These are phyloP conservation scores for Tetropium fuscum DNA, from an alignment of 2,888 invertebrate genomes.

Conservation along the genomic window DNA sequence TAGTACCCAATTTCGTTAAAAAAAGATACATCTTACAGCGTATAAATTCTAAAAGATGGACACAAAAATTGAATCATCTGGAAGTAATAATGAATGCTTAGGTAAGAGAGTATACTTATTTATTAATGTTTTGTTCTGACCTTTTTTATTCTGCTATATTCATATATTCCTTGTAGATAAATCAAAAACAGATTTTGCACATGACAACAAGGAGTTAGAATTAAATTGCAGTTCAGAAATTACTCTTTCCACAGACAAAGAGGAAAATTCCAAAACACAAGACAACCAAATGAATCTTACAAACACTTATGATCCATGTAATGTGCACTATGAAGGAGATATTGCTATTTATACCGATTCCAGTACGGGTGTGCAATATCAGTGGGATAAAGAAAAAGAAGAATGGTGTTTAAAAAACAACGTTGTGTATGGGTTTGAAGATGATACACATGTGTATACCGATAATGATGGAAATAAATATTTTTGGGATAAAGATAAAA, in stretches of 20 bases:
- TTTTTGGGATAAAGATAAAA: slow-evolving; percentile 92
- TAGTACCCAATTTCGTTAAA: too few relatives aligned
- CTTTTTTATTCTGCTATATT: too few relatives aligned
- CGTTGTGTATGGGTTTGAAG: slow-evolving; percentile 75
- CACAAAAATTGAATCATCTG: neutral
- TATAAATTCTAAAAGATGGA: too few relatives aligned
- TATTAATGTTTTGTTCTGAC: too few relatives aligned
- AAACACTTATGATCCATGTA: slow-evolving; percentile 54
- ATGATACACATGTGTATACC: slow-evolving; percentile 83
- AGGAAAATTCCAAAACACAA: neutral
- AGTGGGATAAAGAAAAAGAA: slow-evolving; percentile 72
- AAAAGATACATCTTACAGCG: too few relatives aligned
- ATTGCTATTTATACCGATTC: slow-evolving; percentile 83
- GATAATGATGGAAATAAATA: slow-evolving; percentile 90
- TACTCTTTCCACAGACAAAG: neutral
- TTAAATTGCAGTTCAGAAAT: neutral
- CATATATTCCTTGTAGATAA: too few relatives aligned
- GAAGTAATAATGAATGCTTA: neutral
- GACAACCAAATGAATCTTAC: neutral
- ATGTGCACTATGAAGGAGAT: slow-evolving; percentile 78
- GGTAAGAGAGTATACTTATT: too few relatives aligned
- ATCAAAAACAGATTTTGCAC: neutral
- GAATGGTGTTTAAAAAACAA: slow-evolving; percentile 69
- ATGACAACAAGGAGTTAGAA: neutral
- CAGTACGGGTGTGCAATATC: slow-evolving; percentile 74